Conservation (phyloP, 2,113 vertebrate genomes). For the Nothoprocta perdicaria region DNA sequence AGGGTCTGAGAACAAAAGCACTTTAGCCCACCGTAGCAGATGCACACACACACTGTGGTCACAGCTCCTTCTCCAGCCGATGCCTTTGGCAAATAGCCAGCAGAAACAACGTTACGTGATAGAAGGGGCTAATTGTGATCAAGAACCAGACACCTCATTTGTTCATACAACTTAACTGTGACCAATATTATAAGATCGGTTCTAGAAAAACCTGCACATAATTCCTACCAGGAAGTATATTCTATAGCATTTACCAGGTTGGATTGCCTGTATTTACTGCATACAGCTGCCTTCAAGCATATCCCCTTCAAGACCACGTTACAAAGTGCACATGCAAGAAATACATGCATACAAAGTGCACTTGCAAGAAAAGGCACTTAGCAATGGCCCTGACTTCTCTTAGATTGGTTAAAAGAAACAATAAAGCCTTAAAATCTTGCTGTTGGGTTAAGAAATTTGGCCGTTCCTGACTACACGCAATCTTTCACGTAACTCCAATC, state of each 20-base stretch:
- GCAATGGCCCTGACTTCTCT: neutral
- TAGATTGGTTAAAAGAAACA: neutral
- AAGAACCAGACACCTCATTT: neutral
- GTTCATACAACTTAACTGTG: too few relatives aligned
- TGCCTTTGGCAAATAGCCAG: neutral
- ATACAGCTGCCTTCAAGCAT: neutral
- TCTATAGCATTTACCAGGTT: neutral
- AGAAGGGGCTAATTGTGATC: neutral
- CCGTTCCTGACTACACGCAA: neutral
- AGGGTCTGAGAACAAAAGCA: neutral
- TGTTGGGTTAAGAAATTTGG: neutral
- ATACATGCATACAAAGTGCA: too few relatives aligned
- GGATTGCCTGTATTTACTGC: neutral
- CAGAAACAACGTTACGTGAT: neutral
- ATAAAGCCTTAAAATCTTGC: neutral
- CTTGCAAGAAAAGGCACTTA: neutral
- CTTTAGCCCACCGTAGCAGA: neutral
- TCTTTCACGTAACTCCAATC: neutral
- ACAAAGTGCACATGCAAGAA: neutral
- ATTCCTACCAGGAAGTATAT: neutral
- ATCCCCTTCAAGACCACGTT: neutral
- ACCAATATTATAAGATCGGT: neutral
- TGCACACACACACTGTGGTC: neutral
- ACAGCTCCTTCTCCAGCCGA: neutral
- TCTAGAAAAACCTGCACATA: neutral